Evolutionary conservation across 2,888 invertebrate genomes (phyloP).

Genomic region (Autographa gamma): DNA sequence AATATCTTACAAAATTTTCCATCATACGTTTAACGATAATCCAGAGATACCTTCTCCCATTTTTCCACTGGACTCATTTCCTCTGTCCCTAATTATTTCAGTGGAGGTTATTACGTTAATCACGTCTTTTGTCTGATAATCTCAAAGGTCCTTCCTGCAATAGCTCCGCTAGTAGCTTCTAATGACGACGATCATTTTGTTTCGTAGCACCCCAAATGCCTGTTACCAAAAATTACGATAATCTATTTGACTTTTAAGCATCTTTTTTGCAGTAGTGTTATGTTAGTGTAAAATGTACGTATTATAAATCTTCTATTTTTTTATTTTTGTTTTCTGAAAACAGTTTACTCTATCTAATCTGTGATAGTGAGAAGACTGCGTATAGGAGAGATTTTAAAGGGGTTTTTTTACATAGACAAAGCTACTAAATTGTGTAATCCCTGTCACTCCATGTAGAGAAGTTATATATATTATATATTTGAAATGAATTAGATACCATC

Average conservation of each 20-base stretch:
- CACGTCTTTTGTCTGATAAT: slow-evolving; percentile 54
- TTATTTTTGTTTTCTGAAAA: no score
- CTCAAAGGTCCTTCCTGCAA: slow-evolving; percentile 39
- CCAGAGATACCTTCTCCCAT: slow-evolving; percentile 8
- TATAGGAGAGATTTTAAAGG: no score
- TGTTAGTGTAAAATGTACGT: neutral
- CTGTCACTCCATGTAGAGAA: no score
- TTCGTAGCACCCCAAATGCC: slow-evolving; percentile 23
- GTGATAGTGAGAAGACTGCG: no score
- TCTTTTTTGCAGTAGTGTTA: no score
- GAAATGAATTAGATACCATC: no score
- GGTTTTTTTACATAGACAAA: no score
- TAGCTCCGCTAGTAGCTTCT: slow-evolving; percentile 36
- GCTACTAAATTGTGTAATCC: no score
- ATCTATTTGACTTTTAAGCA: no score
- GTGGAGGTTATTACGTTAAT: slow-evolving; percentile 53
- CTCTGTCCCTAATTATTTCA: slow-evolving; percentile 36
- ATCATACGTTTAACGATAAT: neutral
- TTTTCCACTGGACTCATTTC: slow-evolving; percentile 15
- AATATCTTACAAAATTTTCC: no score
- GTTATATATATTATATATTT: no score
- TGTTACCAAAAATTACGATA: slow-evolving; percentile 17
- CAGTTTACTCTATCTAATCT: no score
- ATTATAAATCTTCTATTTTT: neutral
- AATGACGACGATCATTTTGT: slow-evolving; percentile 49